Base-by-base conservation (phyloP, 2,888 invertebrate species). In the Neoscelio sp. region DNA sequence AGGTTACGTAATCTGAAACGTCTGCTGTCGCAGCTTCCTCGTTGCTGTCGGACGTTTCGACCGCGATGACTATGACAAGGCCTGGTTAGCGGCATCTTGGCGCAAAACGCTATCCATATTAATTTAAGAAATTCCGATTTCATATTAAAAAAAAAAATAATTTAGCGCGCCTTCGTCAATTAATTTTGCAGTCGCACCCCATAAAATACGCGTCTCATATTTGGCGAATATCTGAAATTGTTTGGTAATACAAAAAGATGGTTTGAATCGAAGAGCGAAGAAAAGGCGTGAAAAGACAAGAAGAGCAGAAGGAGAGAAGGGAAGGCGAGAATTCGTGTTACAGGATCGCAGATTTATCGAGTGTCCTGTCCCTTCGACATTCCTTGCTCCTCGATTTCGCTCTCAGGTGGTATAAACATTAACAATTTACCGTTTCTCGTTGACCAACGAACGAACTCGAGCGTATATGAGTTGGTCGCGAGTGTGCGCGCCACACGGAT, bases 331-430 rank as follows among this genome's bases (percentile, higher is more conserved):
- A 75, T 77, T 80, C 78, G 71, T 75, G 78, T 77, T 76, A 78
- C 77, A 78, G 74, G 78, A 78, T 82, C 73, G 75, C 48, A 81
- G 80, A 82, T 82, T 84, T 82, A 82, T 82, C 78, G 82, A 65
- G 76, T 64, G 58, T 79, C 65, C 28, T 54, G 70, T 78, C 71
- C 70, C 82, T 81, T 82, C 81, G 83, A 82, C 81, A 82, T 83
- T 83, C 83, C 79, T 80, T 58, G 75, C 80, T 80, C 80, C 80
- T 82, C 82, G 80, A 82, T 81, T 81, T 82, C 78, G 70, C 65
- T 81, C 81, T 80, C 60, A 65, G 77, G 70, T 81, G 80, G 70
- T 81, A 81, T 80, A 81, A 82, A 83, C 81, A 82, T 82, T 81
- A 82, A 82, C 82, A 82, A 84, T 84, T 81, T 82, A 80, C 75